Percentiles rank a stretch among this genome's conserved stretches.
These are phyloP conservation scores for Pteria penguin DNA, from an alignment of 2,888 invertebrate genomes.

Conservation along the genomic window DNA sequence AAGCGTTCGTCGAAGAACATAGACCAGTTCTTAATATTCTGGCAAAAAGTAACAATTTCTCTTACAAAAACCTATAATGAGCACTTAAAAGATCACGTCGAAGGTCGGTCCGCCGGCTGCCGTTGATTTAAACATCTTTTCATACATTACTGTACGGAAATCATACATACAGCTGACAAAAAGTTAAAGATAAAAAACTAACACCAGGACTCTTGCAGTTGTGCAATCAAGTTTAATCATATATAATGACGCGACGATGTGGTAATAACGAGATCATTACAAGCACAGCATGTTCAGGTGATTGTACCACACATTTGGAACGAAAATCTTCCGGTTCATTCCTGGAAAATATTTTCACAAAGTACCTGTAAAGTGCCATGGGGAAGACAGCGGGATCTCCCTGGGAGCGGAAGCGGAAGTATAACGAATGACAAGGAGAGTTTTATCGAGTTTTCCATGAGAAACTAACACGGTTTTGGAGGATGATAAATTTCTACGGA, in stretches of 20 bases:
- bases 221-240: not conserved
- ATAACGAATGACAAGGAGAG: too few species aligned
- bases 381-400: not conserved
- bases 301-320: not conserved
- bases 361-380: not conserved
- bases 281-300: constrained; percentile 1
- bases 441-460: too few species aligned
- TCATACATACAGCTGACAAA: not conserved
- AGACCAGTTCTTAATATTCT: constrained; percentile 4
- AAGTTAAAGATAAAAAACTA: not conserved
- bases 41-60: constrained; percentile 20
- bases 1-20: constrained; percentile 9
- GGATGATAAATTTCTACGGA: too few species aligned
- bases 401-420: too few species aligned
- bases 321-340: not conserved
- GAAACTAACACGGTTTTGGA: too few species aligned
- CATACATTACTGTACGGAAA: not conserved
- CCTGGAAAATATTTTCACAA: not conserved
- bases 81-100: constrained; percentile 25
- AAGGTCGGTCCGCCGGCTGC: constrained; percentile 27
- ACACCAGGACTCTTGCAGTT: not conserved
- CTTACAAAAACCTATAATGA: constrained; percentile 16
- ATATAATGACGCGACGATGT: constrained; percentile 13
- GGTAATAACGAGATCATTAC: constrained; percentile 17
- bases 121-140: constrained; percentile 6